Evolutionary conservation across 1,140 invertebrate genomes (phyloP), one percentile per base, ranked within the genome.

Genomic region (Octopus sinensis): DNA sequence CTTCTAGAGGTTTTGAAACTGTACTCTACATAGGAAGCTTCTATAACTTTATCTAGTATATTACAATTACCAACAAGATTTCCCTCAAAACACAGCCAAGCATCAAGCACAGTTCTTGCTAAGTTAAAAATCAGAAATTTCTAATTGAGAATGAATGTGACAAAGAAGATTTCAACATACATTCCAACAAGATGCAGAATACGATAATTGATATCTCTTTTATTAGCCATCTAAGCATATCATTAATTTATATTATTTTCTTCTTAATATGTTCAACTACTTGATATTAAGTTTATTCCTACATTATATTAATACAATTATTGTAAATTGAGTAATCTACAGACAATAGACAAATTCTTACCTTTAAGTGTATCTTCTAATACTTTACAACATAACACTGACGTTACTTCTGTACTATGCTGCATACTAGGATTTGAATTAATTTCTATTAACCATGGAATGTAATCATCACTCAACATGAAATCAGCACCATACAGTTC

Each of bases 401-500:
- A 94, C 0, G 96, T 98, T 1, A 98, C 95, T 82, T 94, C 95
- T 0, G 96, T 97, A 2, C 95, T 96, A 10, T 94, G 93, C 54
- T 95, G 95, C 92, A 98, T 93, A 86, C 96, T 96, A 0, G 96
- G 96, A 90, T 95, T 96, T 7, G 95, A 96, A 89, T 98, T 98
- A 82, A 98, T 98, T 90, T 98, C 97, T 83, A 98, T 95, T 0
- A 98, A 91, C 96, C 96, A 97, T 0, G 96, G 96, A 78, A 93
- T 94, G 84, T 95, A 95, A 89, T 97, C 95, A 82, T 97, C 95
- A 80, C 95, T 95, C 10, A 94, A 86, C 94, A 98, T 97, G 88
- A 97, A 98, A 91, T 98, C 96, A 4, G 96, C 96, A 71, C 96
- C 96, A 86, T 96, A 98, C 5, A 98, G 90, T 90, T 98, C 96